Evolutionary conservation across 2,888 invertebrate species (phyloP), one percentile per base, ranked within the genome.

Genomic region (Ectemnius lituratus): DNA sequence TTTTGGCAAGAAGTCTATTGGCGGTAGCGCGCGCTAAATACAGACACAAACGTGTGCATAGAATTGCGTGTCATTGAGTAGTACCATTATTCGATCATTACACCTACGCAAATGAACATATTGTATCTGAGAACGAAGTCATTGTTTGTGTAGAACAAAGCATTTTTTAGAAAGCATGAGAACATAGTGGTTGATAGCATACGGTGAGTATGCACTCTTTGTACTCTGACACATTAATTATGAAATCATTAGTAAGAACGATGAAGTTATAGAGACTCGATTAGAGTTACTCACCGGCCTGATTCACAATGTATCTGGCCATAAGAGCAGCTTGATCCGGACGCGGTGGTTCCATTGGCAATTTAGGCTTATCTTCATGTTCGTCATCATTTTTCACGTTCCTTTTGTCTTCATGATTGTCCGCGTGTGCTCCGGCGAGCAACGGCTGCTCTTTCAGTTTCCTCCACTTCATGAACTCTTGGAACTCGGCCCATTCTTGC

Each of bases 231-330:
- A 52, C 52, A 52, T 13, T n/a, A n/a, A 6, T 52, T 18, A 52
- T 14, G 18, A 18, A 16, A 13, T n/a, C n/a, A 16, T 52, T 52
- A 52, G 6, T 16, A 16, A 52, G n/a, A 52, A 52, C 49, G 16
- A 18, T 11, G 2, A 18, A 52, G 13, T 5, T 16, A 18, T 4
- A 6, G 11, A 6, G 37, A 1, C 11, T 37, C 37, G 37, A 37
- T 37, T 6, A 6, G 37, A 37, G 37, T 6, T 11, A 37, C 70
- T 72, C 92, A 95, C 95, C 93, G 86, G 94, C 92, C 85, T 94
- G 93, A 88, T 95, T 95, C 66, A 95, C 93, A 60, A 95, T 93
- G 85, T 94, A 95, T 92, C 96, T 92, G 8, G 95, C 95, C 94
- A 95, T 94, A 69, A 93, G 91, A 5, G 95, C 94, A 16, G 93